Conservation (phyloP, 1,140 invertebrate genomes). For the Nymphalis io region DNA sequence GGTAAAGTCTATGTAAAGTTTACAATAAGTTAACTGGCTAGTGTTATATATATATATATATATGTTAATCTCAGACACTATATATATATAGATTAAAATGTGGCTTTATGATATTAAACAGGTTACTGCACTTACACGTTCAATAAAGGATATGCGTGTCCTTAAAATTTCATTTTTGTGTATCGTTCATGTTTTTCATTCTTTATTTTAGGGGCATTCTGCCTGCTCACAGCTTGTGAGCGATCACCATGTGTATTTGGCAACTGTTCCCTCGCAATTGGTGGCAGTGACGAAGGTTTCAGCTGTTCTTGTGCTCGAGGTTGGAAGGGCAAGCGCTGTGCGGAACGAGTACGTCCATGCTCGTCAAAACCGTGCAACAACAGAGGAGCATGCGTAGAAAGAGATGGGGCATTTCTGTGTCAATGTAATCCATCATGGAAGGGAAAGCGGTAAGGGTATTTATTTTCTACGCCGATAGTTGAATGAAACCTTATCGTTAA, state of each 20-base stretch:
- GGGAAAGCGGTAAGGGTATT: conserved; percentile 73
- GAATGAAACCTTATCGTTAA: too few relatives aligned
- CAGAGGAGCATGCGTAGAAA: conserved; percentile 85
- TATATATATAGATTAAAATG: too few relatives aligned
- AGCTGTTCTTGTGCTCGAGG: conserved; percentile 83
- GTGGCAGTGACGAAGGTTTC: conserved; percentile 38
- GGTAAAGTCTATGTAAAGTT: conserved; percentile 59
- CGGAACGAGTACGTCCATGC: conserved; percentile 84
- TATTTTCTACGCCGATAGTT: not conserved
- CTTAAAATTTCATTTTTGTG: not conserved
- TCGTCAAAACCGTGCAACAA: conserved; percentile 86
- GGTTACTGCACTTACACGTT: too few relatives aligned
- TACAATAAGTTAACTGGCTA: too few relatives aligned
- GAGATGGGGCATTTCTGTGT: conserved; percentile 84
- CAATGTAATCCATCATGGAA: conserved; percentile 88
- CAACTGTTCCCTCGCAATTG: conserved; percentile 81
- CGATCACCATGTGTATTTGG: conserved; percentile 87
- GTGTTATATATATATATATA: too few relatives aligned
- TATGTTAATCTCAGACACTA: too few relatives aligned
- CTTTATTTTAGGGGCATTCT: conserved; percentile 83
- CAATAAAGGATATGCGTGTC: too few relatives aligned
- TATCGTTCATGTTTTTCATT: too few relatives aligned
- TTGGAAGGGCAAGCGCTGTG: conserved; percentile 84
- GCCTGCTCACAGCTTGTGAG: conserved; percentile 86
- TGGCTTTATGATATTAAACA: too few relatives aligned